These are phyloP conservation scores for Rhysida immarginata DNA, from an alignment of 1,140 invertebrate species.

Conservation along the genomic window DNA sequence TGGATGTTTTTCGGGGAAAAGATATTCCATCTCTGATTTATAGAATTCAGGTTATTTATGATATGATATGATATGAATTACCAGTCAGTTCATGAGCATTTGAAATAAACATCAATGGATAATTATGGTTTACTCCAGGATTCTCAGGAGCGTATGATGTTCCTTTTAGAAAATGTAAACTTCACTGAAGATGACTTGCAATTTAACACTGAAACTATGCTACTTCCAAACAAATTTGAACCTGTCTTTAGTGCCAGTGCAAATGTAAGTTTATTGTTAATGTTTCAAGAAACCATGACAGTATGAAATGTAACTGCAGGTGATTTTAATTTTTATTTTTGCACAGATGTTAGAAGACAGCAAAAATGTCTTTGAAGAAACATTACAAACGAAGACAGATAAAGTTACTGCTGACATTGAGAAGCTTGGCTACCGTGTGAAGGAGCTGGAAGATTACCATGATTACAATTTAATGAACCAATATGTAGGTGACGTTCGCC, in stretches of 20 bases:
- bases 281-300: not conserved
- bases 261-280: slow-evolving; percentile 20
- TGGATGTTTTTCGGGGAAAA: slow-evolving; percentile 24
- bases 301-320: slow-evolving; percentile 3
- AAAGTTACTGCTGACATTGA: slow-evolving; percentile 49
- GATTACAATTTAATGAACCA: slow-evolving; percentile 34
- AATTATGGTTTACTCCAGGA: slow-evolving; percentile 15
- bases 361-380: slow-evolving; percentile 65
- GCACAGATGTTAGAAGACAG: slow-evolving; percentile 51
- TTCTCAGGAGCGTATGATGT: slow-evolving; percentile 25
- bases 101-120: not conserved
- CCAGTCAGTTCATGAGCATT: not conserved
- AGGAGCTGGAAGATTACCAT: slow-evolving; percentile 35
- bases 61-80: not conserved
- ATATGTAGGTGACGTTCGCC: slow-evolving; percentile 44
- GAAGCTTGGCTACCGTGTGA: slow-evolving; percentile 48
- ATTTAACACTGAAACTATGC: slow-evolving; percentile 28
- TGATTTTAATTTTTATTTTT: slow-evolving; percentile 8
- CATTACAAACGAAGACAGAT: slow-evolving; percentile 45
- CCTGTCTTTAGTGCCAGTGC: slow-evolving; percentile 31
- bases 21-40: slow-evolving; percentile 26
- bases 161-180: slow-evolving; percentile 26
- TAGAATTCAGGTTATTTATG: slow-evolving; percentile 6
- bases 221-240: slow-evolving; percentile 29
- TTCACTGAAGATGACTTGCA: slow-evolving; percentile 26